Evolutionary conservation across 1,140 invertebrate genomes (phyloP), one percentile per base, ranked within the genome.

Genomic region (Maconellicoccus hirsutus): DNA sequence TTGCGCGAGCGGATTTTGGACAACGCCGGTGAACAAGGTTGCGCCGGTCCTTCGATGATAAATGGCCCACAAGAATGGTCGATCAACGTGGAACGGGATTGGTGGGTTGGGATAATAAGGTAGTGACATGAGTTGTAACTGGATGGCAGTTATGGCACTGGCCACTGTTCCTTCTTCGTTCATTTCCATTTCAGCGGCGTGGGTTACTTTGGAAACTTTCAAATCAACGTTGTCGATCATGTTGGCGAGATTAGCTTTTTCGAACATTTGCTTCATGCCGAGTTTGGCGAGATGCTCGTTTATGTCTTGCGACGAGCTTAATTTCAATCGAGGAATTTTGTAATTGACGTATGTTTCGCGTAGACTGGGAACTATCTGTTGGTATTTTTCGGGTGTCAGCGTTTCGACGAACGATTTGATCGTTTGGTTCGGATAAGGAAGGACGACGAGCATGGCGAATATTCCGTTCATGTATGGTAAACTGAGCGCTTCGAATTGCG

Each of bases 181-280:
- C 6, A 25, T 23, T 25, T 66, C 61, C n/a, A 66, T 66, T 66
- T 66, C 61, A 23, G 61, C 61, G 1, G 61, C 61, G 22, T 66
- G 61, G 25, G 22, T 25, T 10, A 66, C 22, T 19, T 66, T 12
- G 1, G 61, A 66, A 4, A 66, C 19, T 61, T 61, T 66, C 61
- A 66, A 66, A 4, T 23, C 8, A 14, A 8, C 16, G 10, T 12
- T 25, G 2, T 10, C 19, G 3, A 66, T 66, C 19, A 23, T 66
- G 25, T 66, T 66, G 1, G 1, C 19, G 16, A 23, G 10, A 4
- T 10, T 16, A 4, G 19, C 22, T 4, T 66, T 22, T 2, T 22
- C 16, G 25, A 66, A 66, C 8, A 66, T 25, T 23, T 66, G 7
- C 3, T 26, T 23, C 10, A 66, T 22, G 4, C 52, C 52, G 4